Conservation (phyloP, 2,797 vertebrate species). For the Halcyon badia region DNA sequence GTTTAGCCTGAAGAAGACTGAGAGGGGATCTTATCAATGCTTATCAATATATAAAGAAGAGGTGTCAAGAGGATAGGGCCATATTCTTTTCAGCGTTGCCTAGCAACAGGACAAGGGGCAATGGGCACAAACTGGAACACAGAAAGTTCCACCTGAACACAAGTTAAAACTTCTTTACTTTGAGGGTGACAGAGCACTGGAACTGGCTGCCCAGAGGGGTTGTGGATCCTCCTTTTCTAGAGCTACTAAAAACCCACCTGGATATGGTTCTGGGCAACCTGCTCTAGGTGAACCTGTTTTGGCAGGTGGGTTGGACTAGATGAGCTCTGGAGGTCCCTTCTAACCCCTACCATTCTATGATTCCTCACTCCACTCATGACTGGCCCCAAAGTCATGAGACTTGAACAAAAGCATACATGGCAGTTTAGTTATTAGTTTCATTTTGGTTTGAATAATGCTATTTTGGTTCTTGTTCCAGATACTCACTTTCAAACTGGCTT, state of each 20-base stretch:
- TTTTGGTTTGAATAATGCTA: not conserved
- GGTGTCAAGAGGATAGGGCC: not conserved
- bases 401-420: not conserved
- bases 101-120: not conserved
- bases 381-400: not conserved
- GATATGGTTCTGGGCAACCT: not conserved
- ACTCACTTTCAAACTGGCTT: not conserved
- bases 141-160: not conserved
- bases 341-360: not conserved
- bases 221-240: not conserved
- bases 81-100: not conserved
- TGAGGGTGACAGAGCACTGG: not conserved
- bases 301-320: not conserved
- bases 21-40: not conserved
- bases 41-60: not conserved
- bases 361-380: not conserved
- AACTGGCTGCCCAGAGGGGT: not conserved
- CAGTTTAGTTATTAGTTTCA: not conserved
- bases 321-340: not conserved
- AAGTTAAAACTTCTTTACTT: not conserved
- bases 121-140: not conserved
- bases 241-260: not conserved
- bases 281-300: not conserved
- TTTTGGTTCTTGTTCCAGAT: not conserved
- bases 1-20: not conserved